A percentile compares a stretch with the other conserved stretches of the same genome.
phyloP scores from a whole-genome alignment of 2,888 invertebrate genomes.

The Iselma pallidipennis region DNA sequence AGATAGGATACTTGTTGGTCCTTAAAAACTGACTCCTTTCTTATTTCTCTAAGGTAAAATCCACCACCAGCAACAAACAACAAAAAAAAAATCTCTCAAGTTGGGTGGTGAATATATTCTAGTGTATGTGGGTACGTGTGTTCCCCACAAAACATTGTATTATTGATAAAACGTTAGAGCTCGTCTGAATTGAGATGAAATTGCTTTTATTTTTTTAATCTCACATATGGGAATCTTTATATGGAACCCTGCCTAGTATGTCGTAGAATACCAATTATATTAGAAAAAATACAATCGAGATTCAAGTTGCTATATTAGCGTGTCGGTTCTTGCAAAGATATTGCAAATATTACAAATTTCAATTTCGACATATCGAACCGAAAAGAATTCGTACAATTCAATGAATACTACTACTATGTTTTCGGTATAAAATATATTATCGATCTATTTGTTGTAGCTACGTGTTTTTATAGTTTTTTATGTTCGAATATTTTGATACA shows the following conservation, averaged over 20 bases:
- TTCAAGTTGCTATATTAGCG: slow-evolving; percentile 1
- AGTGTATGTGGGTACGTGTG: neutral
- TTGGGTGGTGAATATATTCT: neutral
- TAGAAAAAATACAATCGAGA: slow-evolving; percentile 11
- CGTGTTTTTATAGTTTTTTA: too few relatives aligned
- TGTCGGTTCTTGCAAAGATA: slow-evolving; percentile 2
- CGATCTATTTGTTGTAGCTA: too few relatives aligned
- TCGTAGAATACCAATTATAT: slow-evolving; percentile 22
- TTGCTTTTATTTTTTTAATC: slow-evolving; percentile 16
- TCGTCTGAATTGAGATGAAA: slow-evolving; percentile 1
- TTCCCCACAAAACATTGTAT: neutral
- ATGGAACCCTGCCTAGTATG: neutral
- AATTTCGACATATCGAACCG: slow-evolving; percentile 1
- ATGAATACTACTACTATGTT: too few relatives aligned
- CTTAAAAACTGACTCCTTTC: neutral
- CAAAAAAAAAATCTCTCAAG: neutral
- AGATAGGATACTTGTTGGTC: neutral
- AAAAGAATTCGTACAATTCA: neutral
- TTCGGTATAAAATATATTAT: too few relatives aligned
- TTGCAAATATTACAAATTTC: slow-evolving; percentile 18
- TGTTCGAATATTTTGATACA: too few relatives aligned
- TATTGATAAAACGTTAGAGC: slow-evolving; percentile 1
- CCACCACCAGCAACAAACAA: too few relatives aligned
- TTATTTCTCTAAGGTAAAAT: neutral
- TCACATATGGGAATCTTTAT: slow-evolving; percentile 17